phyloP scores from a whole-genome alignment of 2,888 invertebrate species.

The Lepidocyrtinus sp. region DNA sequence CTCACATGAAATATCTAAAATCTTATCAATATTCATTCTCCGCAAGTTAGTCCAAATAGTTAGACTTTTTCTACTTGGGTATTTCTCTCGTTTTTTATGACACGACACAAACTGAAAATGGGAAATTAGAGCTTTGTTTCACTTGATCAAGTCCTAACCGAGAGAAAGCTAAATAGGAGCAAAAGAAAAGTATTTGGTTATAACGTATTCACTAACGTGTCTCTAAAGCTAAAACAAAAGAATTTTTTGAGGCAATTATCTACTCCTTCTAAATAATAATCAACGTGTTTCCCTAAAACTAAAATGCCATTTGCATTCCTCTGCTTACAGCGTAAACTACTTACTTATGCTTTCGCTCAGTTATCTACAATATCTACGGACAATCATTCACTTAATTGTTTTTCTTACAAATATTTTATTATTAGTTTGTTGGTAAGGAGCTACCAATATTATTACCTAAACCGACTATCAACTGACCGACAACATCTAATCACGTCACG shows the following conservation, averaged over 20 bases:
- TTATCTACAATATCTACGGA: conserved; percentile 1
- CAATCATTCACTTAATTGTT: background rate
- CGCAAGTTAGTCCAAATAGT: background rate
- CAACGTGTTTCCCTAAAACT: conserved; percentile 4
- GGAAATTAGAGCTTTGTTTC: conserved; percentile 6
- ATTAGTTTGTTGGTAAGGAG: too few relatives aligned
- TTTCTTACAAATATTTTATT: too few relatives aligned
- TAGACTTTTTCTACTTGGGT: background rate
- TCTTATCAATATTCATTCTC: background rate
- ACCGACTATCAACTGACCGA: too few relatives aligned
- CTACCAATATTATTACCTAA: too few relatives aligned
- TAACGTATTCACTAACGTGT: background rate
- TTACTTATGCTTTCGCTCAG: background rate
- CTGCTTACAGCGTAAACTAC: background rate
- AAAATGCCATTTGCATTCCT: conserved; percentile 18
- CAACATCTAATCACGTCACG: too few relatives aligned
- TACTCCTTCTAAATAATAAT: conserved; percentile 6
- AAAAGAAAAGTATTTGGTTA: background rate
- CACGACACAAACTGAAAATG: background rate
- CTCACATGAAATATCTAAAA: background rate
- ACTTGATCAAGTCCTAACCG: too few relatives aligned
- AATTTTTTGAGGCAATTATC: conserved; percentile 5
- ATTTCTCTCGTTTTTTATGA: too few relatives aligned
- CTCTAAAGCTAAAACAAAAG: background rate
- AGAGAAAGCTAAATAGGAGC: background rate